Evolutionary conservation across 1,140 invertebrate species (phyloP).

Genomic region (Cotesia glomerata): DNA sequence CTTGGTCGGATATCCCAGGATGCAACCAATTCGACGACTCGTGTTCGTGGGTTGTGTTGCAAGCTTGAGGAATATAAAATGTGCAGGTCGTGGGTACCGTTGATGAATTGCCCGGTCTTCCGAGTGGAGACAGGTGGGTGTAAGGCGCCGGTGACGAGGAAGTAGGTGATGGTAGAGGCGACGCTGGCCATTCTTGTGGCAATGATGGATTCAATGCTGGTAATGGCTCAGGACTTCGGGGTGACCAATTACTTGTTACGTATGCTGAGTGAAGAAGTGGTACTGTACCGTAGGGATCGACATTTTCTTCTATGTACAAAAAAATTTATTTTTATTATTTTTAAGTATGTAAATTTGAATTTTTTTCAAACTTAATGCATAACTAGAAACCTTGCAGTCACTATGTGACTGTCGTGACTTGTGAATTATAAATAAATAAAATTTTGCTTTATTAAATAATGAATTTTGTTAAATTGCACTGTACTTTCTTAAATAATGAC

Average conservation of each 20-base stretch:
- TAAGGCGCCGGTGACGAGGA: conserved; percentile 45
- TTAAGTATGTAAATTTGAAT: too few species aligned
- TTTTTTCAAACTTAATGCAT: too few species aligned
- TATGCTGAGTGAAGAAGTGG: conserved; percentile 59
- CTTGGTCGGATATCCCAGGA: conserved; percentile 47
- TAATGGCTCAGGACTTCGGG: conserved; percentile 55
- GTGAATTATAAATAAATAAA: too few species aligned
- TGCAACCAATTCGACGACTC: conserved; percentile 57
- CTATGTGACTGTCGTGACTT: too few species aligned
- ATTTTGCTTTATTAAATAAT: too few species aligned
- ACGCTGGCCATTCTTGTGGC: conserved; percentile 56
- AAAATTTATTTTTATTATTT: conserved; percentile 1
- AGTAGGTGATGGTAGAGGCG: conserved; percentile 55
- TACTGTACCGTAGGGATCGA: conserved; percentile 56
- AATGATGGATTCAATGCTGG: conserved; percentile 43
- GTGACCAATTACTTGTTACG: conserved; percentile 54
- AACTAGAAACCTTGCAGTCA: too few species aligned
- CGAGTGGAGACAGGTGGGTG: conserved; percentile 38
- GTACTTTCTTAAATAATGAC: too few species aligned
- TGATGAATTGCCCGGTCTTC: conserved; percentile 37
- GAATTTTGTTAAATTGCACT: too few species aligned
- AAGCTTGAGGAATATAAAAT: conserved; percentile 52
- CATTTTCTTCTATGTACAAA: conserved; percentile 45
- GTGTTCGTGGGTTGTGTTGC: conserved; percentile 46
- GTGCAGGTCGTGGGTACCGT: conserved; percentile 49